Evolutionary conservation across 2,888 invertebrate genomes (phyloP).

Genomic region (Anagyrus pseudococci): DNA sequence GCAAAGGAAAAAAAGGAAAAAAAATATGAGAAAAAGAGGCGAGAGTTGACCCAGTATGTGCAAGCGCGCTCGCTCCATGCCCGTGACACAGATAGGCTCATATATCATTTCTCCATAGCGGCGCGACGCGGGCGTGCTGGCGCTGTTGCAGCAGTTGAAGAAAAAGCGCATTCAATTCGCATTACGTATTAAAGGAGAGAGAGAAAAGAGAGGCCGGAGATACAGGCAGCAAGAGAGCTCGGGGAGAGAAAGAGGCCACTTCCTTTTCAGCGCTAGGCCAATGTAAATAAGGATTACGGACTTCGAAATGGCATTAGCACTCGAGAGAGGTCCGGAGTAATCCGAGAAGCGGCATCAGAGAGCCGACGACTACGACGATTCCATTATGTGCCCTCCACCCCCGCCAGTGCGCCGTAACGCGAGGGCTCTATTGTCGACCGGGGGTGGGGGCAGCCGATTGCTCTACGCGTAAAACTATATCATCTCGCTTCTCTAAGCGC

Average conservation of each 20-base stretch:
- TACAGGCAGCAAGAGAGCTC: too few relatives aligned
- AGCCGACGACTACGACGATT: slow-evolving; percentile 31
- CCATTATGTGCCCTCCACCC: slow-evolving; percentile 22
- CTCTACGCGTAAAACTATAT: slow-evolving; percentile 28
- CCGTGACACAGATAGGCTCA: slow-evolving; percentile 18
- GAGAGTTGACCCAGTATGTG: slow-evolving; percentile 15
- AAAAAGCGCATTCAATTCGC: slow-evolving; percentile 28
- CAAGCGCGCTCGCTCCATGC: slow-evolving; percentile 11
- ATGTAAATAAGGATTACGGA: slow-evolving; percentile 37
- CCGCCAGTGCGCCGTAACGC: background rate
- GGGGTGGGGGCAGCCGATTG: slow-evolving; percentile 2
- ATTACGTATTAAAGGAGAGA: slow-evolving; percentile 4
- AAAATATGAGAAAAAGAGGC: background rate
- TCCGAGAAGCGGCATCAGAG: slow-evolving; percentile 18
- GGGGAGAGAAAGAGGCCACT: slow-evolving; percentile 7
- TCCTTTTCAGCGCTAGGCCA: slow-evolving; percentile 17
- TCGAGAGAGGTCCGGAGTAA: slow-evolving; percentile 14
- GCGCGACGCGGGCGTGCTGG: background rate
- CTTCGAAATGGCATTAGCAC: slow-evolving; percentile 34
- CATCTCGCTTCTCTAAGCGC: background rate
- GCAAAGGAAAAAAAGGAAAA: background rate
- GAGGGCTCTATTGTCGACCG: slow-evolving; percentile 15
- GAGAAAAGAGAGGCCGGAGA: background rate
- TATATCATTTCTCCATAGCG: slow-evolving; percentile 11
- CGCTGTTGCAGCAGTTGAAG: background rate